Evolutionary conservation across 2,113 vertebrate genomes (phyloP), one percentile per base, ranked within the genome.

Genomic region (Aythya baeri): DNA sequence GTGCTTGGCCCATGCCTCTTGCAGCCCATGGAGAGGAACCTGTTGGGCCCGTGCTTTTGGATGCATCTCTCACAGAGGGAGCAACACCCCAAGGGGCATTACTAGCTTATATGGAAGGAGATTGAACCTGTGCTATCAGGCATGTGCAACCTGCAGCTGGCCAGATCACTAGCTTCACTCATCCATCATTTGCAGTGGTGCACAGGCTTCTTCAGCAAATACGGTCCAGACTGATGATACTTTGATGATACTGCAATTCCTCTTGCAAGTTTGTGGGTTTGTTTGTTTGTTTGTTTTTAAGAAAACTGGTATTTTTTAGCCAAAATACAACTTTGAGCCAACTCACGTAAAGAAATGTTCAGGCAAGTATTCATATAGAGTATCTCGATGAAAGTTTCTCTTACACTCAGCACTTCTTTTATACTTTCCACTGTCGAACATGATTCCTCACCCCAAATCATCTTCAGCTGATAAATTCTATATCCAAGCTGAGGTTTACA

Each of bases 401-500:
- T 65, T 63, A 65, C 29, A 31, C 22, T 78, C 80, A 88, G 50
- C 23, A 34, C 70, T 88, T 77, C 78, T 59, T 50, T 50, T 82
- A 85, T 36, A 41, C 29, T 88, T 88, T 77, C 75, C 36, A 32
- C 43, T 68, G 43, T 36, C 0, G 3, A 91, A 72, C 36, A 74
- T 0, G 2, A 59, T 65, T 85, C 36, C 49, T 73, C 31, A 25
- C 49, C n/a, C 34, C 43, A 88, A 87, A 77, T 58, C 29, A 75
- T 86, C 62, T 82, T 86, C 66, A 91, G 50, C 0, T 75, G 67
- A 86, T 86, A 74, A 83, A 91, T 58, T 81, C 65, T 67, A 11
- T 55, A 67, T n/a, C 61, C 81, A 95, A 83, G 81, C 61, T 41
- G 70, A 89, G 84, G 29, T 74, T 96, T 75, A 73, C n/a, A 67